A percentile compares a stretch with the other conserved stretches of the same genome.
Conservation (phyloP, 2,797 vertebrate genomes). For the Sebastes nivosus region DNA sequence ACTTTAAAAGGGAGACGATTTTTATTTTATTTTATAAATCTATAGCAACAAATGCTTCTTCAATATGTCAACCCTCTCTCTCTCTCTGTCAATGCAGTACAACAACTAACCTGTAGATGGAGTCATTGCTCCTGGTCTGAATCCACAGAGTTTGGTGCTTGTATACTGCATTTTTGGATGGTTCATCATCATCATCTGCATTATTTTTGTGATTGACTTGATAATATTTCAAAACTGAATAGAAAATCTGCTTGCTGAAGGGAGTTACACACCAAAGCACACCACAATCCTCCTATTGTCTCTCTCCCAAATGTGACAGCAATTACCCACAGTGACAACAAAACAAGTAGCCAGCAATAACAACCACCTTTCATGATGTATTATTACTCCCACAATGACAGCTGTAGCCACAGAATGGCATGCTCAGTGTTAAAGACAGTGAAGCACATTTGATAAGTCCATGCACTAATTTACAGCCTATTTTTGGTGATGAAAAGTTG, state of each 20-base stretch:
- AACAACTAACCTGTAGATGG: slow-evolving; percentile 76
- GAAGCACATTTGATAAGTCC: slow-evolving; percentile 49
- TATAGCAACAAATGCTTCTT: slow-evolving; percentile 15
- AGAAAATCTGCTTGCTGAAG: slow-evolving; percentile 28
- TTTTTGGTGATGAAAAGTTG: slow-evolving; percentile 3
- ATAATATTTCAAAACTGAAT: slow-evolving; percentile 5
- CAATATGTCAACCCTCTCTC: neutral
- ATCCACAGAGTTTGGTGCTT: slow-evolving; percentile 51
- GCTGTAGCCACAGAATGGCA: slow-evolving; percentile 16
- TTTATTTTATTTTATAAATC: slow-evolving; percentile 31
- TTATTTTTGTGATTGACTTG: slow-evolving; percentile 1
- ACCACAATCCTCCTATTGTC: slow-evolving; percentile 29
- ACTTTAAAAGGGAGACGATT: slow-evolving; percentile 66
- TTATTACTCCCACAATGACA: neutral
- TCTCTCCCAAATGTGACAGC: slow-evolving; percentile 3
- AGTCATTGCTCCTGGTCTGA: slow-evolving; percentile 57
- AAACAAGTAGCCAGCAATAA: slow-evolving; percentile 65
- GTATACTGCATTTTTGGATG: slow-evolving; percentile 66
- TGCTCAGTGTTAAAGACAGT: slow-evolving; percentile 6
- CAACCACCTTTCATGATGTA: slow-evolving; percentile 9
- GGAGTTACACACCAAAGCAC: slow-evolving; percentile 61
- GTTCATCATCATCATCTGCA: slow-evolving; percentile 18
- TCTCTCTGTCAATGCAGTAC: slow-evolving; percentile 63
- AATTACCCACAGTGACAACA: slow-evolving; percentile 11
- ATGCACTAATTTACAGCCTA: slow-evolving; percentile 1